These are phyloP conservation scores for Leucosticte australis DNA, from an alignment of 2,113 vertebrate species.

Conservation along the genomic window DNA sequence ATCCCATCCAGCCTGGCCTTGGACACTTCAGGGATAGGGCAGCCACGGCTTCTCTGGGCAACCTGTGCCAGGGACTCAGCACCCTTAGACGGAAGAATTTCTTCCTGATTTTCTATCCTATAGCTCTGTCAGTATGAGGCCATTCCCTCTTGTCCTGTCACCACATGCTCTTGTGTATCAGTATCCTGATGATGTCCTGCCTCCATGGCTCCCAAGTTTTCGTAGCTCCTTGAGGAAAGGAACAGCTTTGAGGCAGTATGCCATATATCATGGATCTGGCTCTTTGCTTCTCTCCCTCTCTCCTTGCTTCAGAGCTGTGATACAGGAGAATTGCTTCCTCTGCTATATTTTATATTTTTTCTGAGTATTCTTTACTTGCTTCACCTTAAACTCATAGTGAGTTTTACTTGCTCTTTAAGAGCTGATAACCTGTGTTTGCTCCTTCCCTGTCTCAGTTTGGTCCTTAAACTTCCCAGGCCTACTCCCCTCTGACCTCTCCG, in stretches of 20 bases:
- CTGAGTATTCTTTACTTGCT: background rate
- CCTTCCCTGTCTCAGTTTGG: background rate
- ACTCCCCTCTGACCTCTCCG: background rate
- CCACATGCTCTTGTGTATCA: background rate
- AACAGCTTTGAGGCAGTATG: background rate
- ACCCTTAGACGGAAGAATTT: background rate
- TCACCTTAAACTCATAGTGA: background rate
- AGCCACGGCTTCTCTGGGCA: background rate
- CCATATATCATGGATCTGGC: background rate
- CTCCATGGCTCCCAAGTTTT: background rate
- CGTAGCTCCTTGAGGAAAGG: background rate
- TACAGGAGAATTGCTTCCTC: background rate
- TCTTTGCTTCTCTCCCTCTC: background rate
- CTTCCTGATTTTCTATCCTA: too few species aligned
- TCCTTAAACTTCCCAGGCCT: background rate
- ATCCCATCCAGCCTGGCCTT: background rate
- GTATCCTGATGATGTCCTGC: background rate
- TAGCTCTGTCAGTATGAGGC: background rate
- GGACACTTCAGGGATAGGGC: background rate
- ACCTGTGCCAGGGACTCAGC: fast-evolving
- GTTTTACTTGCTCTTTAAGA: background rate
- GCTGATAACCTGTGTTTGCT: background rate
- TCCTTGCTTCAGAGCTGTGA: fast-evolving
- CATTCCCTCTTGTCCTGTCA: background rate
- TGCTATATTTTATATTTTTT: background rate